Evolutionary conservation across 2,888 invertebrate species (phyloP), one percentile per base, ranked within the genome.

Genomic region (Tolmerus cingulatus): DNA sequence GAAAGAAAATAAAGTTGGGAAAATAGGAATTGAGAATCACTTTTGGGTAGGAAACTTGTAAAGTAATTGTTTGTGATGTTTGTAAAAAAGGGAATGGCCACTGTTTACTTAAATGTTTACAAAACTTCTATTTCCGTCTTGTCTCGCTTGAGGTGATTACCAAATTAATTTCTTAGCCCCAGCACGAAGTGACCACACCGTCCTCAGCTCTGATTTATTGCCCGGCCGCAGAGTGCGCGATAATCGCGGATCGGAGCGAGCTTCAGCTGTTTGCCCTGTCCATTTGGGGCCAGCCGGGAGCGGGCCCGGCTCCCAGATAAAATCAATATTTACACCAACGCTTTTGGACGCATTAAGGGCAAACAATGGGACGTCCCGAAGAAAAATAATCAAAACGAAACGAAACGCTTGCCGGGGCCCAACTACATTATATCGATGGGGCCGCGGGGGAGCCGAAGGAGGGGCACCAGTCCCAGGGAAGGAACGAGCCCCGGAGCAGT

Each of bases 281-380:
- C 27, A 27, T 27, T 66, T 66, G n/a, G 66, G 66, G 66, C 66
- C 27, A 27, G 66, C 66, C 23, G 66, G 66, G 23, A 66, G 76
- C n/a, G 14, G 34, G 37, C 76, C 1, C 16, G 37, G 76, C 40
- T 37, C 57, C 19, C 74, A 46, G 85, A 74, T 74, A 74, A 85
- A 84, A 85, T 85, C 85, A 85, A 85, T 85, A 85, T 85, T 74
- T 74, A 74, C 85, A 74, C 74, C 85, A 85, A 74, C 85, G 74
- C 74, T 43, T 66, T 85, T 85, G 43, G 51, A 46, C 85, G 85
- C 74, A 43, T 74, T 85, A 85, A 74, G 74, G 34, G n/a, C 85
- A 85, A 85, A 85, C 85, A 85, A 85, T 85, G 74, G 85, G 74
- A 55, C 43, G 19, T 78, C 30, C 57, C 55, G 40, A 84, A 87